Conservation (phyloP, 2,113 vertebrate species). For the Corythornis cristatus region DNA sequence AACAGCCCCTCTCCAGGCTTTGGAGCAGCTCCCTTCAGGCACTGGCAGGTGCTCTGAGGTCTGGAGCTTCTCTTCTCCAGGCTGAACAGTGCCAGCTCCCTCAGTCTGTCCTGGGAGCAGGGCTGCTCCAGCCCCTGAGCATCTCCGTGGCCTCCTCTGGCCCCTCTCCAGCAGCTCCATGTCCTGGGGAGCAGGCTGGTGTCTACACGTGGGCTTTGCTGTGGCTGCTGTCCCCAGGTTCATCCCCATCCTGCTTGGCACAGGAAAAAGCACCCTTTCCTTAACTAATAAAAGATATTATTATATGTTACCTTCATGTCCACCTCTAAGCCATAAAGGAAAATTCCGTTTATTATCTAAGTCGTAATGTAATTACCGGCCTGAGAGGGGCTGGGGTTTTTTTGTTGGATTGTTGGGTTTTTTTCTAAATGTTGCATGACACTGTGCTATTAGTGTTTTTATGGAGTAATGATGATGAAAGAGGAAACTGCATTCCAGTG, state of each 20-base stretch:
- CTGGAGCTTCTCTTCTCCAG: too few relatives aligned
- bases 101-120: too few relatives aligned
- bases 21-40: too few relatives aligned
- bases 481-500: conserved; percentile 30
- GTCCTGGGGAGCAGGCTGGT: too few relatives aligned
- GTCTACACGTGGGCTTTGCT: background rate
- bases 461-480: background rate
- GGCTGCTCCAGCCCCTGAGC: too few relatives aligned
- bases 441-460: background rate
- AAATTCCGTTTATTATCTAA: background rate
- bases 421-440: background rate
- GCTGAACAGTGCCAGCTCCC: too few relatives aligned
- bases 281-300: too few relatives aligned
- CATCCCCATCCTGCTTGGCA: background rate
- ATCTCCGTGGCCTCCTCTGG: too few relatives aligned
- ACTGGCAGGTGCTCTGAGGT: too few relatives aligned
- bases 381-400: background rate
- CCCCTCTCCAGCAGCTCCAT: too few relatives aligned
- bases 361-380: background rate
- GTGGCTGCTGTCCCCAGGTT: background rate
- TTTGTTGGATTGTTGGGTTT: background rate
- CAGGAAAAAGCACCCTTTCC: too few relatives aligned
- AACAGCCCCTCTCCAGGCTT: too few relatives aligned
- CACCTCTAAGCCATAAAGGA: background rate
- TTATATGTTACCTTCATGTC: background rate